phyloP scores from a whole-genome alignment of 2,797 vertebrate species.

The Danio jaintianensis region DNA sequence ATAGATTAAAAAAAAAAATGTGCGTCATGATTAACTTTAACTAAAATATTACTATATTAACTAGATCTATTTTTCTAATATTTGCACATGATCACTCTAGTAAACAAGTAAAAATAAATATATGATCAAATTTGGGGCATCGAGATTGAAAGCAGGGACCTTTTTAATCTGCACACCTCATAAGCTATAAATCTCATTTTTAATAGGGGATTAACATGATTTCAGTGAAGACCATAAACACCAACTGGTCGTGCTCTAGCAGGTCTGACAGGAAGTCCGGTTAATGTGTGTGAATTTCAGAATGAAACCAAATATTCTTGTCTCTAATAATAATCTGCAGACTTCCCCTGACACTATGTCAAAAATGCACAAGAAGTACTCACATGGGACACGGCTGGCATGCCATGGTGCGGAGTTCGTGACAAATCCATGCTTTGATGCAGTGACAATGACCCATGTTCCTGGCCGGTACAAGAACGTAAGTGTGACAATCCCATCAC shows the following conservation, averaged over 20 bases:
- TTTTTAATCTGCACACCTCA: slow-evolving; percentile 31
- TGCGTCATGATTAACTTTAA: no score
- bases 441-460: slow-evolving; percentile 85
- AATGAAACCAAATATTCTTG: not conserved
- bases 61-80: no score
- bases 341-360: not conserved
- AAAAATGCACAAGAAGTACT: slow-evolving; percentile 65
- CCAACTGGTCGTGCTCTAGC: not conserved
- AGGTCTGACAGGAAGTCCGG: not conserved
- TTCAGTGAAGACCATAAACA: slow-evolving; percentile 15
- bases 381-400: slow-evolving; percentile 84
- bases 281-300: not conserved
- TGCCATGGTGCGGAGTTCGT: slow-evolving; percentile 87
- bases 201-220: slow-evolving; percentile 22
- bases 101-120: not conserved
- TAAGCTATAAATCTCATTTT: slow-evolving; percentile 11
- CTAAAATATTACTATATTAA: no score
- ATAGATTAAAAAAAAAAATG: no score
- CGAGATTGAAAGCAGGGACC: not conserved
- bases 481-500: slow-evolving; percentile 76
- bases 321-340: slow-evolving; percentile 8
- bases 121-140: not conserved
- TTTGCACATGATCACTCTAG: no score
- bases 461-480: slow-evolving; percentile 82
- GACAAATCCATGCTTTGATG: slow-evolving; percentile 80